Evolutionary conservation across 2,797 vertebrate species (phyloP), one percentile per base, ranked within the genome.

Genomic region (Gymnoscopelus braueri): DNA sequence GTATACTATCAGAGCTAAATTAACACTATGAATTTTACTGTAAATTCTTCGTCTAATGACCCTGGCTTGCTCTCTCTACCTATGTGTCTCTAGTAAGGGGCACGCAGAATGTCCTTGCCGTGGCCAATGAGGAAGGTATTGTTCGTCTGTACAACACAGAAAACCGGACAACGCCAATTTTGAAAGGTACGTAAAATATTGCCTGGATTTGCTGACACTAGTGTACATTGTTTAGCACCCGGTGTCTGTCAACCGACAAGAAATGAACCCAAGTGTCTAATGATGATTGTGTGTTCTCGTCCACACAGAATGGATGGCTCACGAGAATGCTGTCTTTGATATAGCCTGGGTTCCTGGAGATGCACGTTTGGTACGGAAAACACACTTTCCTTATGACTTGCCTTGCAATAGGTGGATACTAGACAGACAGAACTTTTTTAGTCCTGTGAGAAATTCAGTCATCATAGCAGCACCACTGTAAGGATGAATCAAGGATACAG

Each of bases 281-380:
- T 32, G 3, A 50, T 55, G 12, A 51, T 13, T 14, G 1, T 82
- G 50, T 77, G 60, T 35, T 52, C 54, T 51, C 80, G 81, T 76
- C 39, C 39, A 44, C 39, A 62, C 89, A 99, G 98, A 96, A 68
- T 99, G 98, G 98, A 90, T 95, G 88, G 96, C 98, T 74, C 98
- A 99, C 77, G 95, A 96, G 75, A 99, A 99, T 71, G 98, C 97
- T 0, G 97, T 99, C 19, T 99, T 99, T 92, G 98, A 99, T 77
- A 88, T 99, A 39, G 95, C 97, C 39, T 99, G 98, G 98, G 95
- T 98, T 60, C 98, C 98, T 11, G 95, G 95, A 19, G 95, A 97
- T 67, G 85, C 95, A 84, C 95, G 91, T 29, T 86, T 99, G 87
- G 98, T 99, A 90, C 94, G 96, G 88, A 55, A 11, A 5, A n/a